These are phyloP conservation scores for Formica exsecta DNA, from an alignment of 1,140 invertebrate genomes.

Conservation along the genomic window DNA sequence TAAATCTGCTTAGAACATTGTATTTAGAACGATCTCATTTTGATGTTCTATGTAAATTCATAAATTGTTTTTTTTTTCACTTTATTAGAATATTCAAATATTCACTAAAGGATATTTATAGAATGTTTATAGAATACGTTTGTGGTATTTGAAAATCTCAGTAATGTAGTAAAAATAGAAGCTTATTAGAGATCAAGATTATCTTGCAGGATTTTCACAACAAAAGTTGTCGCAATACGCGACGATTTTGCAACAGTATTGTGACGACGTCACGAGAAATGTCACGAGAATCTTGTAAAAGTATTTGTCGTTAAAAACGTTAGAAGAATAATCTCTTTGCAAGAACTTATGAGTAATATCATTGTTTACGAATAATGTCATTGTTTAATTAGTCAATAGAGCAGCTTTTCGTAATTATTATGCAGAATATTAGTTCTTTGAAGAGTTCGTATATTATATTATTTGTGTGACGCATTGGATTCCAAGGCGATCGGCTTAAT, in stretches of 20 bases:
- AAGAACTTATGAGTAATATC: neutral
- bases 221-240: neutral
- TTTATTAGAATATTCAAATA: too few species aligned
- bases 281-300: neutral
- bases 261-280: too few species aligned
- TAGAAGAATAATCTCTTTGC: neutral
- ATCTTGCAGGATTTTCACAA: neutral
- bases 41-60: too few species aligned
- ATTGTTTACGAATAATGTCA: neutral
- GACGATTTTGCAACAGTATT: too few species aligned
- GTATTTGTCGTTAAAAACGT: neutral
- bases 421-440: neutral
- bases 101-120: too few species aligned
- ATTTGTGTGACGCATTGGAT: slow-evolving; percentile 14
- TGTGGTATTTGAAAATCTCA: neutral
- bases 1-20: too few species aligned
- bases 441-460: neutral
- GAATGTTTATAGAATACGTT: too few species aligned
- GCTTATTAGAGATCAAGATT: slow-evolving; percentile 23
- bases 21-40: too few species aligned
- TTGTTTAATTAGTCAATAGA: slow-evolving; percentile 39
- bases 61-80: too few species aligned
- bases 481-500: slow-evolving; percentile 29
- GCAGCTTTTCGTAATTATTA: neutral
- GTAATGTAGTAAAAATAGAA: neutral